Percentiles rank a stretch among this genome's conserved stretches.
phyloP scores from a whole-genome alignment of 2,797 vertebrate genomes.

The Propithecus deckenii region DNA sequence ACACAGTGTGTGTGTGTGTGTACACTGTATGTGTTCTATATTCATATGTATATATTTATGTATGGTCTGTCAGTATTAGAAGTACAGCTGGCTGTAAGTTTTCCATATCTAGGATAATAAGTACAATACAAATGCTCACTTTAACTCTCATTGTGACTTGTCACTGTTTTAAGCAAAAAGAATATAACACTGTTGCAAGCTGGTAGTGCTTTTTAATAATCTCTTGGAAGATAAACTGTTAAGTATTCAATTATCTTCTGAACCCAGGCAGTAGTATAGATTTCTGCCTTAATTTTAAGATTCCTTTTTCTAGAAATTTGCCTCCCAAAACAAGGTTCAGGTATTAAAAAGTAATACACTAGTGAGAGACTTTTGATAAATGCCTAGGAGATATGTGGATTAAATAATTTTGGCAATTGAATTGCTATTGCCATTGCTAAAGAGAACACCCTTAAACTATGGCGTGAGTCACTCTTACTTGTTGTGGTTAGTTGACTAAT shows the following conservation, averaged over 20 bases:
- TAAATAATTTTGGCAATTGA: neutral
- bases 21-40: neutral
- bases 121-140: neutral
- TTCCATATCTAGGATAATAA: neutral
- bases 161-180: slow-evolving; percentile 14
- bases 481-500: neutral
- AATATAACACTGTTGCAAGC: neutral
- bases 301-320: neutral
- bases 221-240: neutral
- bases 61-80: neutral
- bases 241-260: neutral
- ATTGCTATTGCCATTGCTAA: neutral
- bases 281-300: slow-evolving; percentile 1
- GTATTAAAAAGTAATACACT: neutral
- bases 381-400: neutral
- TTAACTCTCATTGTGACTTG: neutral
- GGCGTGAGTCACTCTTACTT: neutral
- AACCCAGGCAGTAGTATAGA: neutral
- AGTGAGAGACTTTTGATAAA: neutral
- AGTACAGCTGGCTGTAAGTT: neutral
- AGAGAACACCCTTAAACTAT: neutral
- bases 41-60: neutral
- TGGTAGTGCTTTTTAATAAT: neutral
- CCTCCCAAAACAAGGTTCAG: neutral
- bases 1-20: neutral